Percentiles rank a stretch among this genome's conserved stretches.
phyloP scores from a whole-genome alignment of 2,888 invertebrate genomes.

The Chirona hameri region DNA sequence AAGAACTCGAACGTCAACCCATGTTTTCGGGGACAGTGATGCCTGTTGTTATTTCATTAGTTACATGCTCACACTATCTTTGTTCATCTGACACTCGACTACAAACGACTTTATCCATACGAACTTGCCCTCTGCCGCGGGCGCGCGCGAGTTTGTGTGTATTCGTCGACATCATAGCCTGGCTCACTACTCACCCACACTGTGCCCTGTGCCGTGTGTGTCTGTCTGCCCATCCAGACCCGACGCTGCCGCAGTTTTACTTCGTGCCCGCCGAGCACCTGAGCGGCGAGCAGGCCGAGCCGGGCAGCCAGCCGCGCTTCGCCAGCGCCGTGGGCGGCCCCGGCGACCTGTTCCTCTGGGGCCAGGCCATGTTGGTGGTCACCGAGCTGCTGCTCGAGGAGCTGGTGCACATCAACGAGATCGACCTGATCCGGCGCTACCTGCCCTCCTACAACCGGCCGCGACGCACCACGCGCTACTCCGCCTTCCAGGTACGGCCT shows the following conservation, averaged over 20 bases:
- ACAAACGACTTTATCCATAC: too few species aligned
- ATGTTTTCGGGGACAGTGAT: too few species aligned
- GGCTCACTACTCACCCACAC: too few species aligned
- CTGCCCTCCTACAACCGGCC: constrained; percentile 94
- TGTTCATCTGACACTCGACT: too few species aligned
- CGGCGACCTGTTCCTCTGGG: constrained; percentile 76
- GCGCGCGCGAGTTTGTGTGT: too few species aligned
- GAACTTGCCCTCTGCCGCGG: too few species aligned
- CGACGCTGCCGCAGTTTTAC: constrained; percentile 91
- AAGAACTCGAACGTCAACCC: too few species aligned
- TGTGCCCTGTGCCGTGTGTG: neutral
- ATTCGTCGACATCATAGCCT: too few species aligned
- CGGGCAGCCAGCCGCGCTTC: constrained; percentile 62
- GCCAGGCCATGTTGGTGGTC: constrained; percentile 92
- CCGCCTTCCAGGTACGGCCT: constrained; percentile 86
- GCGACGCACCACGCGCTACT: constrained; percentile 84
- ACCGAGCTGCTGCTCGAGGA: constrained; percentile 86
- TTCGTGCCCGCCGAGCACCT: constrained; percentile 71
- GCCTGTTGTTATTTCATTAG: too few species aligned
- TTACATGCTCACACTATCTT: too few species aligned
- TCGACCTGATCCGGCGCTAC: constrained; percentile 92
- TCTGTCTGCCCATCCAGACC: constrained; percentile 59
- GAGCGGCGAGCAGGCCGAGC: constrained; percentile 66
- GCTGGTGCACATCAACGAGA: constrained; percentile 84
- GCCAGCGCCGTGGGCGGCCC: constrained; percentile 59